Percentiles rank a stretch among this genome's conserved stretches.
phyloP scores from a whole-genome alignment of 2,888 invertebrate genomes.

The Pachymerium ferrugineum region DNA sequence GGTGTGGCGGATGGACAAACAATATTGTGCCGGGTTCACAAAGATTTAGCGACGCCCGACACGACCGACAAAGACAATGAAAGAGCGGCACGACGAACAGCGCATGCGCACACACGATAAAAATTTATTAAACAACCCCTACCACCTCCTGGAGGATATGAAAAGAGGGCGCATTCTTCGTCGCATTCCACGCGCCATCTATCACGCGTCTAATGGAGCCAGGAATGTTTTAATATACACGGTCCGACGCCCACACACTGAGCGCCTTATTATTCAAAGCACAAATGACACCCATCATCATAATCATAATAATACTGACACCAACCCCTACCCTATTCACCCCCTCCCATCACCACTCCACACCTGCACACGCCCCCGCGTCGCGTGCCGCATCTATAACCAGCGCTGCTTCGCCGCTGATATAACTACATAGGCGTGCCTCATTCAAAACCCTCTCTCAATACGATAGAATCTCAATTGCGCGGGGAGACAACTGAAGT shows the following conservation, averaged over 20 bases:
- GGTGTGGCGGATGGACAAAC: not conserved
- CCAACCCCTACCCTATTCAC: too few species aligned
- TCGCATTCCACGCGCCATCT: not conserved
- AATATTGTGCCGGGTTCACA: constrained; percentile 16
- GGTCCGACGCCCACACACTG: not conserved
- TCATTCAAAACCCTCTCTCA: not conserved
- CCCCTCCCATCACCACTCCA: not conserved
- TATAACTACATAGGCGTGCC: not conserved
- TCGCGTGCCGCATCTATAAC: not conserved
- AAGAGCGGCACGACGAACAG: not conserved
- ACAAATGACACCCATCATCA: not conserved
- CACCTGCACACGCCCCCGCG: not conserved
- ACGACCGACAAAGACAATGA: constrained; percentile 12
- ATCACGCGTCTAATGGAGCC: not conserved
- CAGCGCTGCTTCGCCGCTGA: not conserved
- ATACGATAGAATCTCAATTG: too few species aligned
- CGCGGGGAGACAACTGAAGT: too few species aligned
- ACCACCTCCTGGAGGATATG: not conserved
- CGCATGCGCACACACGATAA: not conserved
- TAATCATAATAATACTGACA: not conserved
- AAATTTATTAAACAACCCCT: not conserved
- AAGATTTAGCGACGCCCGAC: constrained; percentile 10
- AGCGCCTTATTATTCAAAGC: not conserved
- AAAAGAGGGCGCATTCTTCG: not conserved
- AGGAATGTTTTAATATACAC: not conserved